These are phyloP conservation scores for cattle (Bos taurus) DNA, from an alignment of 2,113 vertebrate genomes.

Conservation along the genomic window ARS-UCD2.0 NC_037357.1:124169501-124170000, in stretches of 20 bases:
- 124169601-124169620: not conserved
- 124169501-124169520: not conserved
- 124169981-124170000: not conserved
- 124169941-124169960: not conserved
- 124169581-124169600: not conserved
- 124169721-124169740: not conserved
- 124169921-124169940: not conserved
- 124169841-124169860: not conserved
- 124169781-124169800: not conserved
- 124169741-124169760: not conserved
- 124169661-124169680: not conserved
- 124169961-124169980: not conserved
- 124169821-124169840: not conserved
- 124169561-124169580: not conserved
- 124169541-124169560: not conserved
- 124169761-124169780: not conserved
- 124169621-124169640: not conserved
- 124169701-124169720: not conserved
- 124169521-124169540: not conserved
- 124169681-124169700: slow-evolving; percentile 7
- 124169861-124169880: not conserved
- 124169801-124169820: not conserved
- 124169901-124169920: not conserved
- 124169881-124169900: slow-evolving; percentile 13
- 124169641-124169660: not conserved